Evolutionary conservation across 2,888 invertebrate genomes (phyloP).

Genomic region (Crossocerus cetratus): DNA sequence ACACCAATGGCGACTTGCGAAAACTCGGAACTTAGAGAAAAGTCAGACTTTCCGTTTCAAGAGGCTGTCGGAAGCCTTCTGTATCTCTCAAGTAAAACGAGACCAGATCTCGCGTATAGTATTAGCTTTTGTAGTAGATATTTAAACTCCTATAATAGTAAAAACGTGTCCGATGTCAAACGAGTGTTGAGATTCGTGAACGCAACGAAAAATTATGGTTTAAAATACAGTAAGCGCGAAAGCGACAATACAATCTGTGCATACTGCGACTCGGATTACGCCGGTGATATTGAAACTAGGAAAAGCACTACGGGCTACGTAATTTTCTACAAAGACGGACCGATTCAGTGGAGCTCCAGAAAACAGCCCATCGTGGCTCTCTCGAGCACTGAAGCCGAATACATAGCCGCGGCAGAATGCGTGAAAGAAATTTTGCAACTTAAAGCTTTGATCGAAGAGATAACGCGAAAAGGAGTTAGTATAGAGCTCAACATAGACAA

Average conservation of each 20-base stretch:
- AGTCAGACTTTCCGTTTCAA: slow-evolving; percentile 17
- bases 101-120: slow-evolving; percentile 16
- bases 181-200: slow-evolving; percentile 9
- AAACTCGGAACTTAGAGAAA: no score
- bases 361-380: slow-evolving; percentile 14
- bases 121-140: slow-evolving; percentile 20
- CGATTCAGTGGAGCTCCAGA: slow-evolving; percentile 9
- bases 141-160: background rate
- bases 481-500: no score
- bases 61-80: slow-evolving; percentile 20
- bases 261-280: slow-evolving; percentile 20
- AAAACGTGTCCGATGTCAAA: slow-evolving; percentile 15
- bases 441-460: no score
- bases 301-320: slow-evolving; percentile 5
- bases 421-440: no score
- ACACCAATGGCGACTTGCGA: slow-evolving; percentile 11
- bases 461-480: no score
- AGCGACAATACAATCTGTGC: background rate
- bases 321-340: background rate
- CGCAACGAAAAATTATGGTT: slow-evolving; percentile 8
- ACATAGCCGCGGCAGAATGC: no score
- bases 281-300: slow-evolving; percentile 1
- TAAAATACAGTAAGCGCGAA: background rate
- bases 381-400: slow-evolving; percentile 16
- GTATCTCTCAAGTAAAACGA: slow-evolving; percentile 14